A percentile compares a stretch with the other conserved stretches of the same genome.
phyloP scores from a whole-genome alignment of 2,113 vertebrate species.

The Triplophysa tibetana region DNA sequence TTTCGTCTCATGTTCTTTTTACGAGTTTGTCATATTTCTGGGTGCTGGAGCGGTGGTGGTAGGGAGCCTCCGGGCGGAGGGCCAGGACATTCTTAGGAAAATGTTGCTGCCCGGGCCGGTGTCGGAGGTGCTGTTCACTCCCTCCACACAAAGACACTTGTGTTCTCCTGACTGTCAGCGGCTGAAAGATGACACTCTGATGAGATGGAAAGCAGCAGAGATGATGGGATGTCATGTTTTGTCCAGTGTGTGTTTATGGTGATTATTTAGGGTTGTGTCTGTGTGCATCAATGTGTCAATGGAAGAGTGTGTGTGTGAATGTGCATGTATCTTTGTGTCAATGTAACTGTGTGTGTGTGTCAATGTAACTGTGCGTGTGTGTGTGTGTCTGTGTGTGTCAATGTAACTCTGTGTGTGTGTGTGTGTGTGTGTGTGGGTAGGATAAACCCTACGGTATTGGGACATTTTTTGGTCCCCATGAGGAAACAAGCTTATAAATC shows the following conservation, averaged over 20 bases:
- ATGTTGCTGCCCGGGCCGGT: background rate
- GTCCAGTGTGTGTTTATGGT: background rate
- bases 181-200: background rate
- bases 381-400: too few species aligned
- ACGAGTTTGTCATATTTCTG: background rate
- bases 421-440: too few species aligned
- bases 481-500: too few species aligned
- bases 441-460: too few species aligned
- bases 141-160: slow-evolving; percentile 17
- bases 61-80: background rate
- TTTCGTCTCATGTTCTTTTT: slow-evolving; percentile 11
- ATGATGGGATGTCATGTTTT: background rate
- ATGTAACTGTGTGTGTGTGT: too few species aligned
- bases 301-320: too few species aligned
- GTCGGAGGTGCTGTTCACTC: background rate
- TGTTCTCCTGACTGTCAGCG: slow-evolving; percentile 3
- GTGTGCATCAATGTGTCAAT: too few species aligned
- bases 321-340: too few species aligned
- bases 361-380: too few species aligned
- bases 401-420: too few species aligned
- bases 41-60: background rate
- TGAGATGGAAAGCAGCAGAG: background rate
- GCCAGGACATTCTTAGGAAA: slow-evolving; percentile 39
- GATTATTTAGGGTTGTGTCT: background rate
- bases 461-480: too few species aligned